Evolutionary conservation across 2,797 vertebrate genomes (phyloP), one percentile per base, ranked within the genome.

Genomic region (Muscicapa comitata): DNA sequence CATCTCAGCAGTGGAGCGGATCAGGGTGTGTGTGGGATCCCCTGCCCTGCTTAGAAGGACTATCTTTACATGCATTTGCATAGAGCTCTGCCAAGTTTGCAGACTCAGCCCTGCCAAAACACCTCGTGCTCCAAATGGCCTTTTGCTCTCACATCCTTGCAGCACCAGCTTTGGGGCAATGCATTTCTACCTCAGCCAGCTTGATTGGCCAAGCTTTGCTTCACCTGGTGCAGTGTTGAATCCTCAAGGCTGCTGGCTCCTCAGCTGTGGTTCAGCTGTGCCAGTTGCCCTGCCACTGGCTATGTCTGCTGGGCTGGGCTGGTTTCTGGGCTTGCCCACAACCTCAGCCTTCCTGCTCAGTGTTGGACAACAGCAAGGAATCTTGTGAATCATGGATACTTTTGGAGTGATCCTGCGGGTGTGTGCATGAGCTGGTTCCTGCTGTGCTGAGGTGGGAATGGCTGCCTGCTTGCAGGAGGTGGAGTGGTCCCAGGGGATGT

Each of bases 361-460:
- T 53, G n/a, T 33, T 8, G 9, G 75, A 71, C 4, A 3, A 50
- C 29, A 63, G 59, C 84, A 4, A 68, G n/a, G 72, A 92, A 91
- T 75, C 38, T 10, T 50, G 48, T 94, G 93, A 96, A 87, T 97
- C 93, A 94, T 63, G 67, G 83, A 94, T 94, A 26, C 20, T 80
- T 92, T 40, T 5, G 65, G 71, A 87, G 65, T 83, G 93, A 95
- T 92, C 79, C 90, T 61, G 42, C 0, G 0, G 90, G 88, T 53
- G 67, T 59, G 86, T 68, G 62, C 0, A 0, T 40, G 86, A 91
- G 80, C 33, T 45, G 48, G 47, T 37, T 95, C 42, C 45, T 62
- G 19, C 38, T 20, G 19, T 20, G 26, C 62, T 1, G 6, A 88
- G 57, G 29, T 2, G 9, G 63, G 42, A 47, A 62, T 1, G 18